Conservation (phyloP, 2,888 invertebrate species). For the Carpatolechia fugitivella region DNA sequence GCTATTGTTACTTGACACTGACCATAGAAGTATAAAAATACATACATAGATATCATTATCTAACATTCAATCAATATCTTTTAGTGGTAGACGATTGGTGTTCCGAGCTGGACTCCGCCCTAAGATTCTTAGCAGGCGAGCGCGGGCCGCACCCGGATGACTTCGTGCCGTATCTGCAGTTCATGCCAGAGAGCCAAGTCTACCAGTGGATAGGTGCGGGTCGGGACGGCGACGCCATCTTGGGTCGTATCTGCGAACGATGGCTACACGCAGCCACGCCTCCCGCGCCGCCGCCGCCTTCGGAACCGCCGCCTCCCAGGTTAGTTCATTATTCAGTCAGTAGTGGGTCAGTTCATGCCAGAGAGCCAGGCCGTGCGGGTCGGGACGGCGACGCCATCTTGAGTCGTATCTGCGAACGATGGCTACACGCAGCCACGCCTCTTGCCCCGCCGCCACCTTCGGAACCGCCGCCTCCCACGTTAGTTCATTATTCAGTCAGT, state of each 20-base stretch:
- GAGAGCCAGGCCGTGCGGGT: no score
- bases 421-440: no score
- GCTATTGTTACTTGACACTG: no score
- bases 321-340: conserved; percentile 30
- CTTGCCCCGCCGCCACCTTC: no score
- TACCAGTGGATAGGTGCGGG: conserved; percentile 98
- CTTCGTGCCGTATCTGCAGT: conserved; percentile 93
- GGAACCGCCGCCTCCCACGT: no score
- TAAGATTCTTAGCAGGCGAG: conserved; percentile 91
- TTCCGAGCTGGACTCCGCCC: conserved; percentile 85
- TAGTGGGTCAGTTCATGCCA: no score
- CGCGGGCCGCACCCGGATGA: conserved; percentile 89
- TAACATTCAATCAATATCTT: no score
- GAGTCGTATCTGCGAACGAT: no score
- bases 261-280: conserved; percentile 84
- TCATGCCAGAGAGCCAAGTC: conserved; percentile 84
- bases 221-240: conserved; percentile 89
- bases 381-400: no score
- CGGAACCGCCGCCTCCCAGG: conserved; percentile 59
- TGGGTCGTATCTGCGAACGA: conserved; percentile 85
- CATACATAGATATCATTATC: no score
- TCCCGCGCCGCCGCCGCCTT: conserved; percentile 39
- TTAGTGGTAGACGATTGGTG: conserved; percentile 85
- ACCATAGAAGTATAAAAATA: no score
- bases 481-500: no score